Base-by-base conservation (phyloP, 2,888 invertebrate genomes). In the Nematopogon swammerdamellus region DNA sequence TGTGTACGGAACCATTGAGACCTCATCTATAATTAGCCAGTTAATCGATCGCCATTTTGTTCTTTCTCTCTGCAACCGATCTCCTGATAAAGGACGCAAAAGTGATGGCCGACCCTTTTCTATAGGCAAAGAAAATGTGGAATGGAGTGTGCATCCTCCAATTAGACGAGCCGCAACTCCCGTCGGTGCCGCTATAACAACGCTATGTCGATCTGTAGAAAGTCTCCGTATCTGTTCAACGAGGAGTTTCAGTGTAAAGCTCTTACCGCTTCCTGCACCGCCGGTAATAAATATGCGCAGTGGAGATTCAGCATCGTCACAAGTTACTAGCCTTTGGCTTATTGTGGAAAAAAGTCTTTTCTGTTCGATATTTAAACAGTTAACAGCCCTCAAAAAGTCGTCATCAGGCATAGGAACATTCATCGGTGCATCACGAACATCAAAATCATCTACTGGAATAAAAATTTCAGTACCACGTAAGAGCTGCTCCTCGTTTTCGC, bases 1-100 rank as follows among this genome's bases (percentile, higher is more conserved):
- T 16, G 18, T 20, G 25, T 36, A 47, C 5, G 47, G 19, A 5
- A 47, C 48, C 18, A 54, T 45, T 3, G 36, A 14, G 8, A 36
- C 11, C n/a, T 36, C 36, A 36, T 25, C 25, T 4, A 25, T 25
- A 6, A 25, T 25, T 25, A 25, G n/a, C 36, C 14, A 36, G 11
- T 36, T 14, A 14, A 36, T 36, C 3, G 4, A 3, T 8, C 36
- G 8, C 8, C 36, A 36, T 14, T 36, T 36, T 14, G 3, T 14
- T 36, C 8, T 36, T 36, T 36, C 36, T 14, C n/a, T 8, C n/a
- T 36, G 11, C n/a, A 36, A 14, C 14, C n/a, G 8, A 14, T 36
- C 11, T 8, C 36, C 36, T 14, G 36, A 8, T 14, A 36, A 14
- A 14, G 11, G 36, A 36, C 11, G 8, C 11, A 14, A 14, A 8